Conservation (phyloP, 2,797 vertebrate genomes). For the Salarias fasciatus region DNA sequence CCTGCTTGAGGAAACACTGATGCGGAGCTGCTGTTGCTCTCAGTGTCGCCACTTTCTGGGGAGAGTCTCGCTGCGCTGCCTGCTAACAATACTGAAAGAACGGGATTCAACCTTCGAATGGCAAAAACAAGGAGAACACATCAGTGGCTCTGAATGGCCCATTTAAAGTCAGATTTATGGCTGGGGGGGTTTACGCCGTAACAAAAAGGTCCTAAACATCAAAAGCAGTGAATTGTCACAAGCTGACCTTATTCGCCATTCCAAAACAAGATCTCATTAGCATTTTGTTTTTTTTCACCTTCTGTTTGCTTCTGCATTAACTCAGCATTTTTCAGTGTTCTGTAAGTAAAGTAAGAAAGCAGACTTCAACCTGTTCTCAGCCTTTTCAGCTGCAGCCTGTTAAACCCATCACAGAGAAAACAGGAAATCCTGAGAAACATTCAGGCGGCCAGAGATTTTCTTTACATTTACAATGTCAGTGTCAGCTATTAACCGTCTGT, state of each 20-base stretch:
- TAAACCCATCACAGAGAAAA: conserved; percentile 54
- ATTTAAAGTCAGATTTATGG: conserved; percentile 38
- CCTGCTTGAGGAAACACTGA: conserved; percentile 53
- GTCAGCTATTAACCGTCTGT: conserved; percentile 43
- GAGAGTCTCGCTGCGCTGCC: conserved; percentile 51
- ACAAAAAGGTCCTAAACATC: conserved; percentile 1
- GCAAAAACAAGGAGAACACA: conserved; percentile 45
- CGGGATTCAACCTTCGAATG: conserved; percentile 63
- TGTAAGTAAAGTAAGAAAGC: conserved; percentile 41
- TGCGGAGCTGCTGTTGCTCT: conserved; percentile 24
- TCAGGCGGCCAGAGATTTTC: conserved; percentile 31
- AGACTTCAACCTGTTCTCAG: conserved; percentile 57
- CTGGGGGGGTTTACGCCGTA: conserved; percentile 8
- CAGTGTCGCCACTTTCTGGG: conserved; percentile 44
- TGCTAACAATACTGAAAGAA: conserved; percentile 56
- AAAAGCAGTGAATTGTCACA: conserved; percentile 14
- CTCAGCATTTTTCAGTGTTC: conserved; percentile 38
- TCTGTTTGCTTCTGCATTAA: conserved; percentile 14
- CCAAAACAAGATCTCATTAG: conserved; percentile 9
- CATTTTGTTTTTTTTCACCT: conserved; percentile 20
- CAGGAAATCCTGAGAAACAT: conserved; percentile 40
- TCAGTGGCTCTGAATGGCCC: conserved; percentile 39
- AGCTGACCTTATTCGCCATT: conserved; percentile 22
- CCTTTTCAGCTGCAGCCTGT: conserved; percentile 47
- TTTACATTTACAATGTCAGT: conserved; percentile 50